Conservation (phyloP, 2,113 vertebrate species). For the Octodon degus region DNA sequence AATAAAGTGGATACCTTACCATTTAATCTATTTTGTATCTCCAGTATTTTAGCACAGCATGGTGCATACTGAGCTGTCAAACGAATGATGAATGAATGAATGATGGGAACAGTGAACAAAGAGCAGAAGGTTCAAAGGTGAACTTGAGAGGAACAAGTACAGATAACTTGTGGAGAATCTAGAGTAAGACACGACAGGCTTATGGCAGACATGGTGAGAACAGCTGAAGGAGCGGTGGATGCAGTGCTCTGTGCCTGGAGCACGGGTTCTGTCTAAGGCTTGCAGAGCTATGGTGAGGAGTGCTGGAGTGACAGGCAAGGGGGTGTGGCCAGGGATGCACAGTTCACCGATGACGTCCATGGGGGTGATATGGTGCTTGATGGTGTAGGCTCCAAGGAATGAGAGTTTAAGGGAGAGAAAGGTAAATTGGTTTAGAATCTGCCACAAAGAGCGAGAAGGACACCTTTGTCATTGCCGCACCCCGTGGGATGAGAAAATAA, state of each 20-base stretch:
- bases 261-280: neutral
- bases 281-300: neutral
- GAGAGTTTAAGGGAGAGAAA: neutral
- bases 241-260: neutral
- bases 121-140: neutral
- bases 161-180: neutral
- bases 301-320: neutral
- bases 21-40: neutral
- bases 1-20: neutral
- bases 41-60: neutral
- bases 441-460: neutral
- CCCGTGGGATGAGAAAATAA: neutral
- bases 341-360: neutral
- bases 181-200: neutral
- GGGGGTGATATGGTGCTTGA: neutral
- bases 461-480: too few species aligned
- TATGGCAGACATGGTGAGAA: neutral
- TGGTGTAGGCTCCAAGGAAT: neutral
- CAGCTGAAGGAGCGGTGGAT: neutral
- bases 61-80: neutral
- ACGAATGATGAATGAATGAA: neutral
- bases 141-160: neutral
- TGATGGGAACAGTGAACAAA: neutral
- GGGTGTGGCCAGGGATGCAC: neutral
- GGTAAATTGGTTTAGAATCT: neutral